Base-by-base conservation (phyloP, 2,797 vertebrate genomes). In the Harpagifer antarcticus region DNA sequence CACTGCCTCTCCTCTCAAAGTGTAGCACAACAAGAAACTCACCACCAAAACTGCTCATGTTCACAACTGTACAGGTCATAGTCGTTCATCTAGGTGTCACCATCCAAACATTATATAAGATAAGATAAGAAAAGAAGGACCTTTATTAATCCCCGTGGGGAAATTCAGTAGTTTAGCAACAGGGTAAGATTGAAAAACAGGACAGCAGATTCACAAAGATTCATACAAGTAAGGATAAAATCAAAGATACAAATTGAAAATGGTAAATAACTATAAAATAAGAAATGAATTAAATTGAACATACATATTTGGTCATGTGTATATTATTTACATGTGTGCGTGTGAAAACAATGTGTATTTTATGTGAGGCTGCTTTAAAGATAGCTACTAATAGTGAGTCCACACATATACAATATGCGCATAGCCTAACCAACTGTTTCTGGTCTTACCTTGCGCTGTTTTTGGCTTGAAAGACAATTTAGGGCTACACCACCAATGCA, bases 1-100 rank as follows among this genome's bases (percentile, higher is more conserved):
- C 91, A 90, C 87, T 90, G 90, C 82, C 88, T 86, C 84, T 81
- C 72, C 69, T 76, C 60, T 76, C 58, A 7, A 60, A 48, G 61
- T 68, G 85, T 75, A 87, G 90, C 87, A 90, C 85, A 85, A 86
- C 27, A 2, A 85, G 27, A 84, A 62, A 45, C 68, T 37, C 33
- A 19, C 42, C 68, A 45, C 62, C 69, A 65, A 73, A 74, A 80
- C 83, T 78, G 62, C 78, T 74, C 76, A 48, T 15, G 37, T 66
- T 76, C 69, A 81, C 74, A 74, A 13, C 75, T 84, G 83, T 68
- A 82, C 70, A 70, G 61, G 64, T 33, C 6, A n/a, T 54, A 19
- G 74, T 74, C 19, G 53, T 56, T 44, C 68, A 56, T 54, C 15
- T 15, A 8, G 19, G 9, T 68, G 50, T 78, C 68, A 56, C 16